Percentiles rank a stretch among this genome's conserved stretches.
Evolutionary conservation across 2,113 vertebrate genomes (phyloP).

Genomic region (Hemicordylus capensis): DNA sequence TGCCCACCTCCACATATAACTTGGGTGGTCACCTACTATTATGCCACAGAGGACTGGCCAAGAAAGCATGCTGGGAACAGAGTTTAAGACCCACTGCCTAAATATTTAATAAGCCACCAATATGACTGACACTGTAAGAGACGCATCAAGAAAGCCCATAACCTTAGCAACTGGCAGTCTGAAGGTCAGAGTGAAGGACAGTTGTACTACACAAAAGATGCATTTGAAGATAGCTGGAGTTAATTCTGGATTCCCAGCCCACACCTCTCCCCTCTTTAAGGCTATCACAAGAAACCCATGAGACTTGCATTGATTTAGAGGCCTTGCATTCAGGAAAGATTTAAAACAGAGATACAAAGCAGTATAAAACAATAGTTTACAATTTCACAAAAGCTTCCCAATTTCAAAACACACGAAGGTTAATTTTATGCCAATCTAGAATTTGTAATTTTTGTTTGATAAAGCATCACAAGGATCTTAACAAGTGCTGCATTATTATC

Average conservation of each 20-base stretch:
- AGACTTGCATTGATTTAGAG: neutral
- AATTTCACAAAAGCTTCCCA: neutral
- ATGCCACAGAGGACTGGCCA: neutral
- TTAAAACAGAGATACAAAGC: neutral
- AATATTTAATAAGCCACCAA: conserved; percentile 6
- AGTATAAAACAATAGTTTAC: neutral
- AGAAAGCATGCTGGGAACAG: neutral
- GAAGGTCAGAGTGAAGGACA: conserved; percentile 15
- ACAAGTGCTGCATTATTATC: neutral
- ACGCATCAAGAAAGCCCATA: conserved; percentile 10
- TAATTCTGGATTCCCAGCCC: conserved; percentile 24
- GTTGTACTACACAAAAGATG: neutral
- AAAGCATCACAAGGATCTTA: neutral
- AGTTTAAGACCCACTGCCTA: neutral
- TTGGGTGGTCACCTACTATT: neutral
- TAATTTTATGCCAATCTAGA: neutral
- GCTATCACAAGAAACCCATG: neutral
- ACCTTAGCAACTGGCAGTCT: conserved; percentile 9
- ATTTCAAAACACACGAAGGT: neutral
- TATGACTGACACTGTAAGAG: neutral
- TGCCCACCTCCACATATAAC: neutral
- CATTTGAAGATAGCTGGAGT: neutral
- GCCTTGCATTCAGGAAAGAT: neutral
- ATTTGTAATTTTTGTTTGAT: neutral
- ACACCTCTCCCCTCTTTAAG: neutral